Evolutionary conservation across 2,113 vertebrate genomes (phyloP).

Genomic region (Tenrec ecaudatus): DNA sequence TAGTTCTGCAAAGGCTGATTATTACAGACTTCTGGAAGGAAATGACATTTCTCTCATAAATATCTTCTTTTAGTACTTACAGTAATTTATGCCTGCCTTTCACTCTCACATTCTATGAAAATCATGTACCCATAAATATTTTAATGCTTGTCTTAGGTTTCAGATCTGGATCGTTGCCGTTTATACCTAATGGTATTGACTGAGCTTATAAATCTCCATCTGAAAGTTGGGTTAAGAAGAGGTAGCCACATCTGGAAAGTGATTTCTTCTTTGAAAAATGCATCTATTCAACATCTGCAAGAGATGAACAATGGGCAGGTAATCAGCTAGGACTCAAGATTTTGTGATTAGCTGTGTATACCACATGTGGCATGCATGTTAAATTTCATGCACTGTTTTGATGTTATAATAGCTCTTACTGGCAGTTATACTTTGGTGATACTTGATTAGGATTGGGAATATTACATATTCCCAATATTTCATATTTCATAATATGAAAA

Average conservation of each 20-base stretch:
- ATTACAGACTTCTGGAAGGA: not conserved
- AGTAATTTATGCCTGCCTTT: not conserved
- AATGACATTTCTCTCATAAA: not conserved
- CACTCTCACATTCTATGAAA: not conserved
- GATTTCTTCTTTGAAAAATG: slow-evolving; percentile 87
- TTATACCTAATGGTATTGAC: slow-evolving; percentile 91
- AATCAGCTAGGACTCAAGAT: slow-evolving; percentile 42
- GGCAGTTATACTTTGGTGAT: not conserved
- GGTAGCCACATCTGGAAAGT: slow-evolving; percentile 82
- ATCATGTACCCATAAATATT: not conserved
- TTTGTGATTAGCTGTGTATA: not conserved
- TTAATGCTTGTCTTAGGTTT: slow-evolving; percentile 77
- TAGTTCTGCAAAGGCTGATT: not conserved
- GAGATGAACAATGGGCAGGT: slow-evolving; percentile 87
- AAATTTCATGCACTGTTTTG: not conserved
- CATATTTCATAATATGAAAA: not conserved
- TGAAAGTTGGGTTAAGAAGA: slow-evolving; percentile 76
- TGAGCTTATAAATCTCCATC: slow-evolving; percentile 86
- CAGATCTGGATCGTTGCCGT: slow-evolving; percentile 88
- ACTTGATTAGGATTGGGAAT: not conserved
- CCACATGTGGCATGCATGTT: not conserved
- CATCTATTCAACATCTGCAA: slow-evolving; percentile 86
- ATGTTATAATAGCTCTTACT: not conserved
- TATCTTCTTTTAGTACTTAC: not conserved
- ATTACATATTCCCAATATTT: too few relatives aligned